Evolutionary conservation across 1,140 invertebrate species (phyloP).

Genomic region (Aphidius gifuensis): DNA sequence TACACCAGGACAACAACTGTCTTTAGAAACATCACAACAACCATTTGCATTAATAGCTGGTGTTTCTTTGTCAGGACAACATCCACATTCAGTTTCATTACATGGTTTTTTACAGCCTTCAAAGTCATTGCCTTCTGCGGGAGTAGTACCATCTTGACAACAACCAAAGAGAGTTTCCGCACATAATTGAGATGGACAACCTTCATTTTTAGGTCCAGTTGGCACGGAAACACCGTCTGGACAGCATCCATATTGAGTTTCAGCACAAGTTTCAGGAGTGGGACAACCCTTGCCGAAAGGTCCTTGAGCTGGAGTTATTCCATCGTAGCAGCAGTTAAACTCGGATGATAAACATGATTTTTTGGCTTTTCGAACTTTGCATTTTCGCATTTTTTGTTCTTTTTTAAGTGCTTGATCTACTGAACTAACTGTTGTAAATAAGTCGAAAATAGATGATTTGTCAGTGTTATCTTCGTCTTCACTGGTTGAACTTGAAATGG

Average conservation of each 20-base stretch:
- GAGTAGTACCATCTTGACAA: constrained; percentile 76
- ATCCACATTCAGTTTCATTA: constrained; percentile 63
- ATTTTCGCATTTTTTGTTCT: constrained; percentile 58
- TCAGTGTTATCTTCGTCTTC: constrained; percentile 35
- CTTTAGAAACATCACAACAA: constrained; percentile 61
- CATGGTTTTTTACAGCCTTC: constrained; percentile 79
- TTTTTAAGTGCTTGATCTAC: constrained; percentile 53
- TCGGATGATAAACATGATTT: constrained; percentile 66
- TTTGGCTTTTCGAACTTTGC: constrained; percentile 60
- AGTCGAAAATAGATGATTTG: constrained; percentile 36
- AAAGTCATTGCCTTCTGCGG: constrained; percentile 76
- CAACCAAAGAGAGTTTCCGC: constrained; percentile 79
- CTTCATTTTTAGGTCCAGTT: constrained; percentile 66
- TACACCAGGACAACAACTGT: constrained; percentile 78
- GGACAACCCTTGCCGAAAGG: constrained; percentile 81
- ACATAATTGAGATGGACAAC: constrained; percentile 75
- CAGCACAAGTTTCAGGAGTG: constrained; percentile 70
- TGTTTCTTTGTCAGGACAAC: constrained; percentile 66
- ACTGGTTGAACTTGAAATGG: constrained; percentile 16
- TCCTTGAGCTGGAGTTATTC: constrained; percentile 75
- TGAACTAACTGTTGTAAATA: constrained; percentile 45
- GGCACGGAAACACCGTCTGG: constrained; percentile 83
- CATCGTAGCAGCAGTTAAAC: constrained; percentile 90
- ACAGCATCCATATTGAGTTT: constrained; percentile 86
- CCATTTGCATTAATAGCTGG: constrained; percentile 61